Percentiles rank a stretch among this genome's conserved stretches.
Conservation (phyloP, 1,140 invertebrate genomes). For the Drosophila repleta region DNA sequence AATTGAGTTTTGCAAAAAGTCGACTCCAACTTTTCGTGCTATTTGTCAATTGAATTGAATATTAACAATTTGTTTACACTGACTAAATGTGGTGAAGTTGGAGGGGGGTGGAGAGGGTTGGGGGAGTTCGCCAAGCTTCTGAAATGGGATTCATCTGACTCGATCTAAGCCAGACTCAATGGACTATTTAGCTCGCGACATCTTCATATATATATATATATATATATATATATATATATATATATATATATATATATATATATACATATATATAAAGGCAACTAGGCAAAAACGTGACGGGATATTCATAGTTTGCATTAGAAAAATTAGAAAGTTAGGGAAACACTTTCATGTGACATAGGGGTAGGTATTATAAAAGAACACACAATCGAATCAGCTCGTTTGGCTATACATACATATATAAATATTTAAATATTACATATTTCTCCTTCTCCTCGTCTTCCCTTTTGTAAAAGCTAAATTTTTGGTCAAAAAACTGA, state of each 20-base stretch:
- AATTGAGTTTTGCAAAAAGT: constrained; percentile 19
- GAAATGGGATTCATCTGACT: constrained; percentile 4
- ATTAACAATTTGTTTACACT: constrained; percentile 30
- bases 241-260: not conserved
- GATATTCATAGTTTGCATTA: constrained; percentile 9
- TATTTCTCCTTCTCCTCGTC: constrained; percentile 10
- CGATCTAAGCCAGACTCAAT: constrained; percentile 14
- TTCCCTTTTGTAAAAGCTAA: constrained; percentile 45
- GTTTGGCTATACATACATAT: constrained; percentile 3
- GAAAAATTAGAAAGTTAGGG: constrained; percentile 15
- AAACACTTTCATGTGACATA: constrained; percentile 9
- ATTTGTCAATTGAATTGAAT: constrained; percentile 13
- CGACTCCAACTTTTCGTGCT: constrained; percentile 27
- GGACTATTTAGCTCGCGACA: constrained; percentile 19
- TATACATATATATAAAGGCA: constrained; percentile 19
- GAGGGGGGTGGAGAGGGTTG: not conserved
- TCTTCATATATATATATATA: constrained; percentile 2
- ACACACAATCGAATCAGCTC: constrained; percentile 5
- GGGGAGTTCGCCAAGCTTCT: constrained; percentile 24
- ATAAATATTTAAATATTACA: constrained; percentile 29
- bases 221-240: not conserved
- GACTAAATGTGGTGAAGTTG: not conserved
- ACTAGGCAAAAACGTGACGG: constrained; percentile 20
- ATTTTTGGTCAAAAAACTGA: constrained; percentile 46
- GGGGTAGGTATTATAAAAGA: not conserved